Evolutionary conservation across 1,140 invertebrate genomes (phyloP).

Genomic region (Adoxophyes honmai): DNA sequence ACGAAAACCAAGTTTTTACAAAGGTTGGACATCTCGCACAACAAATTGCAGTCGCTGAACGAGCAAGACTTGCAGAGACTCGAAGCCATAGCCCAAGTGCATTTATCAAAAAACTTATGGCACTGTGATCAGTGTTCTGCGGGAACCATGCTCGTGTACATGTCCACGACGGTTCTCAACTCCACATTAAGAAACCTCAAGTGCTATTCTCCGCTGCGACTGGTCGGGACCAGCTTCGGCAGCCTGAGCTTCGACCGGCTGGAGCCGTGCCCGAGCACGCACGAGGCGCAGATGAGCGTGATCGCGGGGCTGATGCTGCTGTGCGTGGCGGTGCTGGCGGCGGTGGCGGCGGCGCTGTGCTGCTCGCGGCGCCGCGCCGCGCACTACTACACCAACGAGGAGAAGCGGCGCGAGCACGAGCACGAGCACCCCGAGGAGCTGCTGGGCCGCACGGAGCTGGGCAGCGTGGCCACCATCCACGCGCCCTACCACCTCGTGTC

Average conservation of each 20-base stretch:
- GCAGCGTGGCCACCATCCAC: constrained; percentile 62
- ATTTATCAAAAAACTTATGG: constrained; percentile 82
- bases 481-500: constrained; percentile 56
- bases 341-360: constrained; percentile 73
- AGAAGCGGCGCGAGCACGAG: constrained; percentile 78
- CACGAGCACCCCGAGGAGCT: constrained; percentile 71
- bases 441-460: constrained; percentile 48
- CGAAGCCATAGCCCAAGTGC: constrained; percentile 73
- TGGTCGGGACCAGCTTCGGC: constrained; percentile 73
- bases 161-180: constrained; percentile 76
- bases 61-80: constrained; percentile 77
- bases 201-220: constrained; percentile 74
- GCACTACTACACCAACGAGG: constrained; percentile 86
- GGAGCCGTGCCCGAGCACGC: constrained; percentile 73
- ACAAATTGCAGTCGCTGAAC: constrained; percentile 79
- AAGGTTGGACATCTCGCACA: constrained; percentile 80
- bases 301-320: constrained; percentile 78
- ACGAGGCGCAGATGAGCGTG: constrained; percentile 78
- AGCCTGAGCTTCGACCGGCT: constrained; percentile 70
- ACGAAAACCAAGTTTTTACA: constrained; percentile 77
- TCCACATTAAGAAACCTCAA: constrained; percentile 66
- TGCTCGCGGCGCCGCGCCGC: constrained; percentile 81
- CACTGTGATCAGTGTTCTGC: constrained; percentile 82
- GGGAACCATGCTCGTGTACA: constrained; percentile 74
- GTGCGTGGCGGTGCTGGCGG: constrained; percentile 73